These are phyloP conservation scores for Alethe diademata DNA, from an alignment of 2,113 vertebrate genomes.

Conservation along the genomic window DNA sequence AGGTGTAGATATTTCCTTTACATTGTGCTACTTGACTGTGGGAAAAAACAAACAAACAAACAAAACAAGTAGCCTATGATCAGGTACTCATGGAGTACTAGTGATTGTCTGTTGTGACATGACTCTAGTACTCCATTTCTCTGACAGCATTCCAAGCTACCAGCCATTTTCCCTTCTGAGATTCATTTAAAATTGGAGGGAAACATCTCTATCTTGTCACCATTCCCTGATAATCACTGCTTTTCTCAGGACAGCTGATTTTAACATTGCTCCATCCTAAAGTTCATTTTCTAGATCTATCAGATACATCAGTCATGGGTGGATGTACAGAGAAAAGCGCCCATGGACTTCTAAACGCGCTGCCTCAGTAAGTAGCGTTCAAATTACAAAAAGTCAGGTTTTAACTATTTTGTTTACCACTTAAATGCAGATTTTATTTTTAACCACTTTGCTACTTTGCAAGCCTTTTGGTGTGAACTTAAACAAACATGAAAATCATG, in stretches of 20 bases:
- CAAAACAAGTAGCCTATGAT: not conserved
- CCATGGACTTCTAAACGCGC: not conserved
- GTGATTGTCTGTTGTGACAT: not conserved
- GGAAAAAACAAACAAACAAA: not conserved
- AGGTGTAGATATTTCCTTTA: not conserved
- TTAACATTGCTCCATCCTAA: not conserved
- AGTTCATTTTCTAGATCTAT: not conserved
- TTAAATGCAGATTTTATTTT: conserved; percentile 64
- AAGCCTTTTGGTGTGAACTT: conserved; percentile 54
- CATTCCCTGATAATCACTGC: not conserved
- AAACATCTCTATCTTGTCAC: not conserved
- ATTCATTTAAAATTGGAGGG: not conserved
- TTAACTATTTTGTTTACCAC: conserved; percentile 59
- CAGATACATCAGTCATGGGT: not conserved
- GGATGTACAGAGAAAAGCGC: not conserved
- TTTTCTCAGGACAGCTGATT: not conserved
- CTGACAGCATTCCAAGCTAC: not conserved
- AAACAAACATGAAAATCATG: conserved; percentile 54
- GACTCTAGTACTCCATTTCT: not conserved
- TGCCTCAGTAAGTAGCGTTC: not conserved
- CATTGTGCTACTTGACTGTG: not conserved
- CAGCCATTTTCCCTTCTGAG: not conserved
- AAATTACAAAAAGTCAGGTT: not conserved
- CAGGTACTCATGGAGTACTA: not conserved
- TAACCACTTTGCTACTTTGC: conserved; percentile 31